Conservation (phyloP, 2,888 invertebrate species). For the Spialia ferax region DNA sequence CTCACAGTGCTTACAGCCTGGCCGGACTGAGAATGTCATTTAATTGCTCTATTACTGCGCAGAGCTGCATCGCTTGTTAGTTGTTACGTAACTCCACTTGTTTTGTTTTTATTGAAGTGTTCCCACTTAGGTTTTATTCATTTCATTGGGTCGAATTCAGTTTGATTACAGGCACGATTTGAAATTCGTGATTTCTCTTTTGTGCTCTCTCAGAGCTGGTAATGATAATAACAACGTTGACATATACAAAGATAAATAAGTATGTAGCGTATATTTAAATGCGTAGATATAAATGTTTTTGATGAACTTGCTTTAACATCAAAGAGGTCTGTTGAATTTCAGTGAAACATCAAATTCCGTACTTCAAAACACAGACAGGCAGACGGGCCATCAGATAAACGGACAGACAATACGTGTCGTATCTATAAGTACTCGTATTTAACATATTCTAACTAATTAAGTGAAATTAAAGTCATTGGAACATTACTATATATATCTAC, state of each 20-base stretch:
- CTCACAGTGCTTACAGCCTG: not conserved
- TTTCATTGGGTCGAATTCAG: conserved; percentile 9
- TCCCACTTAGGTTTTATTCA: conserved; percentile 17
- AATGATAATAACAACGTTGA: too few relatives aligned
- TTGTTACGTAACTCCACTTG: conserved; percentile 34
- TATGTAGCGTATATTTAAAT: not conserved
- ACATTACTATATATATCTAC: too few relatives aligned
- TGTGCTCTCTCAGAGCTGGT: too few relatives aligned
- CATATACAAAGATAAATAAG: not conserved
- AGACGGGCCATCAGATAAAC: too few relatives aligned
- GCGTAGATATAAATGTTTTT: too few relatives aligned
- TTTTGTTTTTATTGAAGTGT: conserved; percentile 32
- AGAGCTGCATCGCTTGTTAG: conserved; percentile 32
- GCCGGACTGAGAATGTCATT: conserved; percentile 36
- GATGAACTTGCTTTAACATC: too few relatives aligned
- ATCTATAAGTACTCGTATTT: too few relatives aligned
- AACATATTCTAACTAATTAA: too few relatives aligned
- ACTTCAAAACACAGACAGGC: too few relatives aligned
- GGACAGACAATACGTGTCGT: too few relatives aligned
- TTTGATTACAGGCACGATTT: not conserved
- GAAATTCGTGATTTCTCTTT: conserved; percentile 2
- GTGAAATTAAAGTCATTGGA: too few relatives aligned
- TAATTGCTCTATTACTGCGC: conserved; percentile 39
- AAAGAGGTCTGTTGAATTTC: not conserved
- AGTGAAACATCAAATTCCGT: too few relatives aligned